Percentiles rank a stretch among this genome's conserved stretches.
Conservation (phyloP, 2,888 invertebrate species). For the Drosophila monieri region DNA sequence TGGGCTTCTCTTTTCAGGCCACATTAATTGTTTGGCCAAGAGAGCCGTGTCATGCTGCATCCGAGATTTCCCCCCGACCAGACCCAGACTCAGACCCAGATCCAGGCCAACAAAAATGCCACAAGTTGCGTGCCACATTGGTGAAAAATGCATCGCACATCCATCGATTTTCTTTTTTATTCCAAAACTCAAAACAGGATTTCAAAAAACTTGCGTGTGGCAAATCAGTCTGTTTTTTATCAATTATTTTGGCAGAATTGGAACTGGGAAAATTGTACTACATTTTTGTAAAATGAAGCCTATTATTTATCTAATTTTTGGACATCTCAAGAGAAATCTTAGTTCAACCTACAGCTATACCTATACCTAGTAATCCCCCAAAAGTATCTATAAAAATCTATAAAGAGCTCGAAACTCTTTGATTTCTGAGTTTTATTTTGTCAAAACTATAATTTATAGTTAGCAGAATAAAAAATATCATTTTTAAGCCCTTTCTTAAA, state of each 20-base stretch:
- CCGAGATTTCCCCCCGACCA: conserved; percentile 20
- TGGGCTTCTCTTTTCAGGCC: conserved; percentile 53
- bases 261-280: conserved; percentile 5
- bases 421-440: no score
- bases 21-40: conserved; percentile 29
- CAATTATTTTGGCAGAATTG: conserved; percentile 1
- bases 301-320: background rate
- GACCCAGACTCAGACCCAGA: no score
- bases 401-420: no score
- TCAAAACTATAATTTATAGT: no score
- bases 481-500: no score
- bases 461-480: no score
- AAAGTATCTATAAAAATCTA: background rate
- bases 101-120: conserved; percentile 12
- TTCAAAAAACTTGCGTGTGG: conserved; percentile 3
- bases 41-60: conserved; percentile 32
- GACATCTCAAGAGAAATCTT: no score
- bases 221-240: background rate
- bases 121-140: conserved; percentile 28
- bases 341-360: no score
- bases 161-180: conserved; percentile 25
- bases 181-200: conserved; percentile 1
- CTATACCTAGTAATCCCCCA: background rate
- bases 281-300: background rate
- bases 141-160: conserved; percentile 21